Base-by-base conservation (phyloP, 2,113 vertebrate species). In the Ivindomyrus marchei region DNA sequence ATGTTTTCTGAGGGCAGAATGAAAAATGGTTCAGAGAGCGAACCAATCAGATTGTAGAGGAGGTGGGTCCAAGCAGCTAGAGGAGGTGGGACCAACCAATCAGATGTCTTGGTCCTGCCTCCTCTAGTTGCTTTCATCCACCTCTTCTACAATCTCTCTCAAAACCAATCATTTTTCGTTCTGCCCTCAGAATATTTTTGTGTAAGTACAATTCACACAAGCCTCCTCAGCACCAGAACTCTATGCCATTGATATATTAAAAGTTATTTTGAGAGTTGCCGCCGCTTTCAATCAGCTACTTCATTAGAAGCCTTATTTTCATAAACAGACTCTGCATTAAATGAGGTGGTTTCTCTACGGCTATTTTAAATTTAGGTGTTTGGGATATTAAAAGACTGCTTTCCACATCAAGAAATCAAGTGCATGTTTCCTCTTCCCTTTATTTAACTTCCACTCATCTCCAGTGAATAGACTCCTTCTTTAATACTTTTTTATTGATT, bases 401-500 rank as follows among this genome's bases (percentile, higher is more conserved):
- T 80, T 80, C 31, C 31, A 7, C 74, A 80, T 42, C 74, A 80
- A 17, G 36, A 80, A 80, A 80, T 80, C 31, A 19, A 80, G 31
- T 42, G 4, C 15, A 42, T 87, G 13, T 36, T 11, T 27, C n/a
- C 1, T 36, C 49, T 53, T 87, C 49, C 27, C 49, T 15, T 87
- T 49, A n/a, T 87, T 50, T 11, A 52, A 87, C 27, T 50, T 49
- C 85, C 21, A 31, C 13, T 10, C 3, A 24, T 17, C 74, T 19
- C 74, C 31, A 80, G 15, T 21, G 36, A 80, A 80, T 42, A 42
- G 36, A 80, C 2, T 19, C 13, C 36, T 39, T 80, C 36, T 85
- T 85, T 85, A 85, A 85, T 42, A n/a, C 21, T 21, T 46, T 85
- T 83, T 27, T 27, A 85, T 85, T 85, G 83, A 85, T 27, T 85